phyloP scores from a whole-genome alignment of 1,140 invertebrate species.

The Dreissena rostriformis region DNA sequence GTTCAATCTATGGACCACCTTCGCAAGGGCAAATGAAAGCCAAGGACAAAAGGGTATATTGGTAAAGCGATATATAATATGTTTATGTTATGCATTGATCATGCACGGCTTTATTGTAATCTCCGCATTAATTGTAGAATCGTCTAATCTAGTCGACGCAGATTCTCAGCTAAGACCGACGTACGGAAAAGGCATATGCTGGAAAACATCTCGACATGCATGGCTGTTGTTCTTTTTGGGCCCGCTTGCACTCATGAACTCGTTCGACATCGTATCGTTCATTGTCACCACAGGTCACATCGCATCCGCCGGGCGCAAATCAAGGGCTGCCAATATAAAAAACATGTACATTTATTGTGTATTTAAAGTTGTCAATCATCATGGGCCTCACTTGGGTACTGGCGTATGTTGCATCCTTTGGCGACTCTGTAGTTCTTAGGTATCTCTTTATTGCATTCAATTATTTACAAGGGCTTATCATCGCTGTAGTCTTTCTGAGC shows the following conservation, averaged over 20 bases:
- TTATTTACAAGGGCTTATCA: conserved; percentile 67
- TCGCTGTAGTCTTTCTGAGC: conserved; percentile 58
- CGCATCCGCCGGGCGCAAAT: conserved; percentile 63
- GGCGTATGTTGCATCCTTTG: conserved; percentile 69
- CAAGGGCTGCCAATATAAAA: conserved; percentile 39
- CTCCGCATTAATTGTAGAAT: conserved; percentile 81
- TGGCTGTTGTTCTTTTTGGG: conserved; percentile 74
- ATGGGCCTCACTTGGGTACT: conserved; percentile 79
- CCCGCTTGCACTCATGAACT: conserved; percentile 74
- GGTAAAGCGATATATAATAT: conserved; percentile 80
- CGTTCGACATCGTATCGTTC: conserved; percentile 73
- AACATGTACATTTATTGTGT: conserved; percentile 79
- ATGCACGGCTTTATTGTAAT: conserved; percentile 81
- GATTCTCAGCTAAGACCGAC: conserved; percentile 51
- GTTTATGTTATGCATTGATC: conserved; percentile 77
- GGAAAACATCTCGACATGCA: conserved; percentile 75
- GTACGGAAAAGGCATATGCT: conserved; percentile 79
- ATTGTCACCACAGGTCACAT: conserved; percentile 81
- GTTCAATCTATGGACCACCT: conserved; percentile 85
- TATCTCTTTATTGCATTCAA: conserved; percentile 69
- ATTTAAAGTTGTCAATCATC: conserved; percentile 81
- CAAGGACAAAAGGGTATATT: conserved; percentile 43
- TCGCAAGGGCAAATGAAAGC: conserved; percentile 65
- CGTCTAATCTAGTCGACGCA: conserved; percentile 45
- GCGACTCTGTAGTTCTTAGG: conserved; percentile 53